Evolutionary conservation across 1,140 invertebrate species (phyloP), one percentile per base, ranked within the genome.

Genomic region (Bombus haemorrhoidalis): DNA sequence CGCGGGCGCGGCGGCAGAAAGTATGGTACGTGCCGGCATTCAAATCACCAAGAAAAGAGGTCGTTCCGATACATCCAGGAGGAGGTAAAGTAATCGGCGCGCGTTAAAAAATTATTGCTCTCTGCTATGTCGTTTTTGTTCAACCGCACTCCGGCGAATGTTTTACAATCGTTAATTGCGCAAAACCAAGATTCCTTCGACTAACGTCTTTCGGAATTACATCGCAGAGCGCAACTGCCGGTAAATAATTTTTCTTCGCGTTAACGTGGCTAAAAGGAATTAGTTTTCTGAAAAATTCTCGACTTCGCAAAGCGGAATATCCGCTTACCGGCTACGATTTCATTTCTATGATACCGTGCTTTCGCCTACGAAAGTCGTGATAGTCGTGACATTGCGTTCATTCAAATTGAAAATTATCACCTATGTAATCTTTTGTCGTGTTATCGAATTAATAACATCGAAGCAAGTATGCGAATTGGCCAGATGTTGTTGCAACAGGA

Each of bases 21-120:
- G 32, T 64, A 86, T 68, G 81, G 89, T 87, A 89, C 78, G 80
- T 91, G 91, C 88, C 64, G 87, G 89, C 91, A 89, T 93, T 92
- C 79, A 90, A 91, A 85, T 93, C 91, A 88, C 91, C 86, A 37
- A 25, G 62, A 57, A 87, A 82, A 75, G 68, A 77, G 79, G 64
- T 43, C 78, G 88, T 39, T 81, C 69, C 59, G 57, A 81, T 81
- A 74, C 59, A 37, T 34, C 34, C 34, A 9, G 25, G 9, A 9
- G 25, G 9, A 81, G 71, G 78, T 32, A 81, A 59, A 74, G 68
- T 34, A 62, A 53, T 57, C 78, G 57, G 28, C 25, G 68, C 72
- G 12, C 25, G 57, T 28, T 62, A 25, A 80, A 84, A 84, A 84
- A 79, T 78, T 32, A 84, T 84, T 32, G 34, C 15, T 34, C 13